These are phyloP conservation scores for Bombus confusus DNA, from an alignment of 1,140 invertebrate species.

Conservation along the genomic window DNA sequence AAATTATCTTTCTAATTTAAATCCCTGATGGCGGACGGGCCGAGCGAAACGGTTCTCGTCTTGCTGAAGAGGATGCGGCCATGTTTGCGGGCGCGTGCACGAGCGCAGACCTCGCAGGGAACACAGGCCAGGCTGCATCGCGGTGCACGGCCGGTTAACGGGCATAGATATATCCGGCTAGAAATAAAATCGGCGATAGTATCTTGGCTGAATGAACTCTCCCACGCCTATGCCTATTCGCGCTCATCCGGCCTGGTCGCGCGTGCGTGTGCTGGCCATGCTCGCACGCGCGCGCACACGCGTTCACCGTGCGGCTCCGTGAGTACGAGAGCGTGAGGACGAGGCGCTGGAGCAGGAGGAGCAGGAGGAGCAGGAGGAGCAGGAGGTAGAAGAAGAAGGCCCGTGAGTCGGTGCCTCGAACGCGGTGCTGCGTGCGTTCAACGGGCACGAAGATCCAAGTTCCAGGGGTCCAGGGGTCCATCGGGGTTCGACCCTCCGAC, in stretches of 20 bases:
- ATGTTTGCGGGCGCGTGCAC: background rate
- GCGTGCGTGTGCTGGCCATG: conserved; percentile 40
- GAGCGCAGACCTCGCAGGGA: background rate
- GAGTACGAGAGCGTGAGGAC: conserved; percentile 21
- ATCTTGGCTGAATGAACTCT: conserved; percentile 82
- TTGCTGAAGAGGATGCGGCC: conserved; percentile 14
- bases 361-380: background rate
- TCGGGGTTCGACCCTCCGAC: conserved; percentile 78
- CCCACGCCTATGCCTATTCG: conserved; percentile 80
- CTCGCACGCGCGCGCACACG: conserved; percentile 57
- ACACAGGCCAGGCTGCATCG: conserved; percentile 6
- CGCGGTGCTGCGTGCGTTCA: conserved; percentile 66
- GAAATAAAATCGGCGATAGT: conserved; percentile 82
- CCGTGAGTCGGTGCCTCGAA: conserved; percentile 17
- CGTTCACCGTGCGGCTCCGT: conserved; percentile 31
- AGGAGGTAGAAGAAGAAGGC: background rate
- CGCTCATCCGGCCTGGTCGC: conserved; percentile 52
- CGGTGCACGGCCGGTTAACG: conserved; percentile 69
- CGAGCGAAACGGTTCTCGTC: background rate
- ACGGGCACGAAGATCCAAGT: conserved; percentile 65
- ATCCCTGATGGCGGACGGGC: conserved; percentile 34
- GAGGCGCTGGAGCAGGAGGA: background rate
- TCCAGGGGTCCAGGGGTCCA: conserved; percentile 71
- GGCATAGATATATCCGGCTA: conserved; percentile 79
- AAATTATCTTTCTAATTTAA: conserved; percentile 72